Evolutionary conservation across 2,797 vertebrate species (phyloP), one percentile per base, ranked within the genome.

Genomic region (Sebastes itinus): DNA sequence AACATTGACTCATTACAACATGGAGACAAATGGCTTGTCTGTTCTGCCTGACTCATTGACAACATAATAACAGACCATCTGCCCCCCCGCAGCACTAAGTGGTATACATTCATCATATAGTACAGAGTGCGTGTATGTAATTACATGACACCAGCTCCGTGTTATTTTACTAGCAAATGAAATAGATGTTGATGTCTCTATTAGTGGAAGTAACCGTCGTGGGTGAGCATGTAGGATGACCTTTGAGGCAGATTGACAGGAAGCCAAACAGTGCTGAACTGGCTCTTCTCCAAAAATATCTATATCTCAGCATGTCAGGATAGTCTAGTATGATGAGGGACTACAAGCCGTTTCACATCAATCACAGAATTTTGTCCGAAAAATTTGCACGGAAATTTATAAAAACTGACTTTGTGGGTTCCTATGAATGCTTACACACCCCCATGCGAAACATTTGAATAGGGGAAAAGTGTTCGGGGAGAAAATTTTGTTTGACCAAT

Each of bases 21-120:
- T 88, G 85, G 87, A 92, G 89, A 94, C 91, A 93, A 94, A 95
- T 91, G 81, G 81, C 88, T 90, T 60, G 79, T 93, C 87, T 90
- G 86, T 84, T 92, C 82, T 80, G 86, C 87, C 83, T 78, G 64
- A 90, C 84, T 90, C 90, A 89, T 38, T 91, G 92, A 92, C 91
- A 87, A 83, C 84, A 80, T 92, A 91, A 92, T 89, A 90, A 91
- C 78, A 92, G 78, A 86, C 77, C 87, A 91, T 89, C 88, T 90
- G 81, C 78, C 73, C 62, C 28, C 80, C 82, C 18, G 12, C 69
- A 75, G 86, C 83, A 61, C 80, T 83, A 73, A 88, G 83, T 86
- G 82, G 42, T 81, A 77, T 81, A 80, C 85, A 92, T 92, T 92
- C 79, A 91, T 92, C 90, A 91, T 65, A 88, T 66, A 73, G 55